These are phyloP conservation scores for Empidonax traillii DNA, from an alignment of 2,113 vertebrate species.

Conservation along the genomic window DNA sequence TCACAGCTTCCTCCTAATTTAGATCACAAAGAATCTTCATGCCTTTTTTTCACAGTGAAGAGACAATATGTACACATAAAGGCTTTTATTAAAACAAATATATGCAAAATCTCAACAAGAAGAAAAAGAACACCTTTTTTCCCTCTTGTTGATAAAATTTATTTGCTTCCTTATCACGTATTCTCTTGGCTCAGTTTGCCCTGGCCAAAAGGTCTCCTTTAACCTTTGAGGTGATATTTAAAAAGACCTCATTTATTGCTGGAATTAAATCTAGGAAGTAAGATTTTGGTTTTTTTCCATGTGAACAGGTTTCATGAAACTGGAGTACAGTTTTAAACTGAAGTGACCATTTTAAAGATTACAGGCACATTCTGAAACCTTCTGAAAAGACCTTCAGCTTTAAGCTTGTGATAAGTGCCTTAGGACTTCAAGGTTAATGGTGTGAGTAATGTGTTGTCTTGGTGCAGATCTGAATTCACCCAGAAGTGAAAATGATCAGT, in stretches of 20 bases:
- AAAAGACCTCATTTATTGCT: background rate
- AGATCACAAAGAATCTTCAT: accelerated
- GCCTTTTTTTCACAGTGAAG: background rate
- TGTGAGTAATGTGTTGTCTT: background rate
- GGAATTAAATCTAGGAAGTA: slow-evolving; percentile 35
- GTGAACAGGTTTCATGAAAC: slow-evolving; percentile 15
- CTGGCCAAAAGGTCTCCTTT: background rate
- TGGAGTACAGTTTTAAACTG: background rate
- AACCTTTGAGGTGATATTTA: background rate
- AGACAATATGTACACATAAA: background rate
- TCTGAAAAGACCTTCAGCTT: background rate
- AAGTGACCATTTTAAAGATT: slow-evolving; percentile 16
- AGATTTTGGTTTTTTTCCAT: background rate
- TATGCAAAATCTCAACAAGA: background rate
- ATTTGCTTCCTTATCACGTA: background rate
- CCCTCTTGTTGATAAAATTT: background rate
- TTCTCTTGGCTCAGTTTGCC: background rate
- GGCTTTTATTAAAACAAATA: background rate
- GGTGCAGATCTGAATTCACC: background rate
- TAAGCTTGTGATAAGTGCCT: background rate
- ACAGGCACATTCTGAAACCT: background rate
- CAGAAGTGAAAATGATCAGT: background rate
- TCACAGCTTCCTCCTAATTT: background rate
- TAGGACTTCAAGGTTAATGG: background rate
- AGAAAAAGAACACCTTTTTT: background rate